phyloP scores from a whole-genome alignment of 2,113 vertebrate species.

The Prionailurus bengalensis region DNA sequence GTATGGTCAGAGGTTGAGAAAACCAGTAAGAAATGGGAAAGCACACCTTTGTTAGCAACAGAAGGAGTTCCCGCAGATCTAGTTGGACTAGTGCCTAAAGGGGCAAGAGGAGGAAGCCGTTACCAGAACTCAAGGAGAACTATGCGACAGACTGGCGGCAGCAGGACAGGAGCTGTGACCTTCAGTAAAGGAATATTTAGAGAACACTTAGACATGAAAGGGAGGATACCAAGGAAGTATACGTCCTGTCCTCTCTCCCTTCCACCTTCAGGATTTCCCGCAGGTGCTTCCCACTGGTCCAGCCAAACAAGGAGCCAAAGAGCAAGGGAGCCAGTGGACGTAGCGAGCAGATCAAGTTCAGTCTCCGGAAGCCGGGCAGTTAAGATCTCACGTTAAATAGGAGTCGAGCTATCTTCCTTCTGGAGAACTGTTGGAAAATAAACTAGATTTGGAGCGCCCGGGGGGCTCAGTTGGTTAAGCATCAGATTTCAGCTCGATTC shows the following conservation, averaged over 20 bases:
- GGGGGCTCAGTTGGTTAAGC: too few species aligned
- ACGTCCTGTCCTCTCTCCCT: not conserved
- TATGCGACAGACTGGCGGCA: too few species aligned
- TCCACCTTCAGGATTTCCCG: not conserved
- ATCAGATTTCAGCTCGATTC: too few species aligned
- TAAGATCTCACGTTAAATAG: not conserved
- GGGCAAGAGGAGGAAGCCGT: not conserved
- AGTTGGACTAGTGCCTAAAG: not conserved
- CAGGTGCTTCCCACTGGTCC: not conserved
- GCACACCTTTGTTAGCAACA: not conserved
- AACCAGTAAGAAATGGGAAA: not conserved
- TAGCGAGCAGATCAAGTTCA: not conserved
- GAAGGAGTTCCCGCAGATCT: not conserved
- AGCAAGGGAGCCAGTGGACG: not conserved
- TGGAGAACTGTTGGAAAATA: not conserved
- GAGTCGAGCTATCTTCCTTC: not conserved
- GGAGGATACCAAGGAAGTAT: not conserved
- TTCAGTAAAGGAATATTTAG: not conserved
- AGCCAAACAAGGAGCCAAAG: not conserved
- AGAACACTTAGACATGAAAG: not conserved
- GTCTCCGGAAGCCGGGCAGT: not conserved
- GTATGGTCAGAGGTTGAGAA: not conserved
- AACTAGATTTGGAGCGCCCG: not conserved
- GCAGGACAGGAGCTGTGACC: not conserved
- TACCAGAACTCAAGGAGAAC: not conserved